Evolutionary conservation across 1,140 invertebrate species (phyloP).

Genomic region (Drosophila littoralis): DNA sequence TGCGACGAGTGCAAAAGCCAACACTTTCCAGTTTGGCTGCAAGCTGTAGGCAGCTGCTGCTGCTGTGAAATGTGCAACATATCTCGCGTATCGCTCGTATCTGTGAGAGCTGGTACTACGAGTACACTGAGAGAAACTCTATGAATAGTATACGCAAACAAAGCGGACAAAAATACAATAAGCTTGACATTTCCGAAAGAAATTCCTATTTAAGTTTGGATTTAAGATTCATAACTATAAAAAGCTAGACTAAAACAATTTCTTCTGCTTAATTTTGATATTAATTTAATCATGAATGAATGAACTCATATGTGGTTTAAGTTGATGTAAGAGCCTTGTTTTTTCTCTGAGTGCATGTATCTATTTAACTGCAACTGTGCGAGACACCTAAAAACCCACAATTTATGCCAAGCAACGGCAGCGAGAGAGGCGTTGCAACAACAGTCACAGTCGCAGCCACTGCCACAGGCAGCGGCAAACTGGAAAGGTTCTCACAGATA

Average conservation of each 20-base stretch:
- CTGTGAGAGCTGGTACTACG: neutral
- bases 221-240: too few species aligned
- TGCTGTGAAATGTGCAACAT: conserved; percentile 12
- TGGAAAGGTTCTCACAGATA: conserved; percentile 71
- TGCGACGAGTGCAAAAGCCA: conserved; percentile 38
- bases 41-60: conserved; percentile 42
- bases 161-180: too few species aligned
- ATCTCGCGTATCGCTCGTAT: conserved; percentile 44
- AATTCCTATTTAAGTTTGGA: too few species aligned
- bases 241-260: too few species aligned
- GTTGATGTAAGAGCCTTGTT: too few species aligned
- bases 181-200: too few species aligned
- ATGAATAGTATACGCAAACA: too few species aligned
- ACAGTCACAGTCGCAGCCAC: conserved; percentile 5
- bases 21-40: conserved; percentile 72
- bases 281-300: too few species aligned
- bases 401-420: conserved; percentile 71
- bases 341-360: conserved; percentile 33
- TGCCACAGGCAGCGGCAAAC: conserved; percentile 42
- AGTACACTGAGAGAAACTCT: neutral
- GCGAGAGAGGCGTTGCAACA: conserved; percentile 36
- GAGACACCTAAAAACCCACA: conserved; percentile 80
- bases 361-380: conserved; percentile 58
- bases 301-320: too few species aligned
- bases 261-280: too few species aligned